Evolutionary conservation across 2,888 invertebrate genomes (phyloP).

Genomic region (Nezara viridula): DNA sequence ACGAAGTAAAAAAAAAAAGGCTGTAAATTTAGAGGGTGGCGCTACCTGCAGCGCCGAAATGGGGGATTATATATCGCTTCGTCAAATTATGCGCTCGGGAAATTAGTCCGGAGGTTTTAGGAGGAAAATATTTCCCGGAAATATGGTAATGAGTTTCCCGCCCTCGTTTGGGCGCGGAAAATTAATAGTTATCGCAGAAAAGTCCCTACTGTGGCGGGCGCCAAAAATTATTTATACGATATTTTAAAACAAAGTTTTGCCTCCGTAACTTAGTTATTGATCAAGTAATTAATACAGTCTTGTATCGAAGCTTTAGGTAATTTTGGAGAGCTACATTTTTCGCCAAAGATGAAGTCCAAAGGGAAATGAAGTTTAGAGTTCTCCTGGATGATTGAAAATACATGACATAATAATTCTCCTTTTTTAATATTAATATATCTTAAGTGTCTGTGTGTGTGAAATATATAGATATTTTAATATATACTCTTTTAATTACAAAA

Average conservation of each 20-base stretch:
- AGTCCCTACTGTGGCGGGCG: neutral
- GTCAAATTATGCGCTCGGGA: conserved; percentile 13
- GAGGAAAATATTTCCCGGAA: conserved; percentile 3
- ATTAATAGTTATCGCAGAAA: neutral
- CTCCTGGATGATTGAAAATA: too few species aligned
- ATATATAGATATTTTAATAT: too few species aligned
- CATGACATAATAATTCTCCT: too few species aligned
- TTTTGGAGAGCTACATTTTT: too few species aligned
- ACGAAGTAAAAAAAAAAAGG: neutral
- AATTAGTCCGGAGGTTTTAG: neutral
- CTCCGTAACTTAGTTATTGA: neutral
- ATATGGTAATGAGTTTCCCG: conserved; percentile 31
- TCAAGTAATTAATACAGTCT: neutral
- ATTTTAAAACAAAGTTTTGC: neutral
- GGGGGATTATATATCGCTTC: neutral
- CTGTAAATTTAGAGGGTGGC: neutral
- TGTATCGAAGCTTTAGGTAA: too few species aligned
- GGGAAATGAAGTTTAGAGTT: too few species aligned
- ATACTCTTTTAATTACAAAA: too few species aligned
- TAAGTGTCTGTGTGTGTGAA: too few species aligned
- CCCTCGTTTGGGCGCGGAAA: neutral
- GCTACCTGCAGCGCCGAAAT: neutral
- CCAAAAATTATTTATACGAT: neutral
- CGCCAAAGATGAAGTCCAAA: too few species aligned
- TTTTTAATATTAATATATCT: too few species aligned